phyloP scores from a whole-genome alignment of 2,113 vertebrate genomes.

The Barnardius zonarius region DNA sequence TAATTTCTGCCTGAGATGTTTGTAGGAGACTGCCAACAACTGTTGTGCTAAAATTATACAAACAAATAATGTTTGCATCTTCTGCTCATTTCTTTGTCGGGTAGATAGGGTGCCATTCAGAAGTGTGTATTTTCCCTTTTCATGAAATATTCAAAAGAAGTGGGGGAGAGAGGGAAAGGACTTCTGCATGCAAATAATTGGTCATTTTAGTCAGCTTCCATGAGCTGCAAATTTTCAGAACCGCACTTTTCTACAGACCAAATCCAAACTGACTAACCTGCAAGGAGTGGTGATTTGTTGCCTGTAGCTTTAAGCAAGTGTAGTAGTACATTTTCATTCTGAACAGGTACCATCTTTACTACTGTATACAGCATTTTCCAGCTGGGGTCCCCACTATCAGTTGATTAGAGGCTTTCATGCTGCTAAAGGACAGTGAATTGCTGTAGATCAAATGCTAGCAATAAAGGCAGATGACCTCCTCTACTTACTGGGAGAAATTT shows the following conservation, averaged over 20 bases:
- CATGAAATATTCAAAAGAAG: not conserved
- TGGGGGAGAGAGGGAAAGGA: accelerated
- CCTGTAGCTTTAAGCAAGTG: slow-evolving; percentile 9
- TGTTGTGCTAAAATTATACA: not conserved
- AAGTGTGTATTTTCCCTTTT: not conserved
- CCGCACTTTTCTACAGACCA: not conserved
- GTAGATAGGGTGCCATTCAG: not conserved
- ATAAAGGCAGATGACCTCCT: not conserved
- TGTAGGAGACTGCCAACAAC: not conserved
- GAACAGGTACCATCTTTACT: not conserved
- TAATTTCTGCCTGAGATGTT: not conserved
- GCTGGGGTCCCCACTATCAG: not conserved
- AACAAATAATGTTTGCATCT: not conserved
- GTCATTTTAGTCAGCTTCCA: not conserved
- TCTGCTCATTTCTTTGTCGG: not conserved
- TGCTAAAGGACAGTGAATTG: slow-evolving; percentile 39
- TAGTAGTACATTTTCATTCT: slow-evolving; percentile 28
- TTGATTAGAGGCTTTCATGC: slow-evolving; percentile 47
- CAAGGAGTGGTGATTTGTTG: not conserved
- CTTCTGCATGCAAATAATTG: not conserved
- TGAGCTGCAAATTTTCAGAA: not conserved
- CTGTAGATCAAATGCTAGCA: slow-evolving; percentile 39
- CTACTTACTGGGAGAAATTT: slow-evolving; percentile 3
- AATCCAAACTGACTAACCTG: not conserved
- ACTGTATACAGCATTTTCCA: slow-evolving; percentile 16